Evolutionary conservation across 1,140 invertebrate species (phyloP), one percentile per base, ranked within the genome.

Genomic region (Coptotermes formosanus): DNA sequence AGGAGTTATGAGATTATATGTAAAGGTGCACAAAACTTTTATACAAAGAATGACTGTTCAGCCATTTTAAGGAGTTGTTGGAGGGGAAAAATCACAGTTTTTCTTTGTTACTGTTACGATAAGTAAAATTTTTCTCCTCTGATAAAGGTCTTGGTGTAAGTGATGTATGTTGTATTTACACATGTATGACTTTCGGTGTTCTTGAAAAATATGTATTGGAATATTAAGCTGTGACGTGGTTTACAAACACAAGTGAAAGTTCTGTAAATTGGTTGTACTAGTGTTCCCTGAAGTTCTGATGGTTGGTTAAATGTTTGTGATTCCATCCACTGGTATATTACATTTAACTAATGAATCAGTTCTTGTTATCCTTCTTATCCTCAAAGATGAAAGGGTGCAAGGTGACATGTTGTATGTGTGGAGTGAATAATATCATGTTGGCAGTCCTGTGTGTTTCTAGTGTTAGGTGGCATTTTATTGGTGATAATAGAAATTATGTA

Each of bases 401-500:
- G 64, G 7, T 75, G 64, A 30, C n/a, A 3, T 30, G n/a, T 75
- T 75, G 52, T 75, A 30, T 59, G 55, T 59, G 6, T n/a, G 64
- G 25, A 75, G n/a, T 8, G n/a, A 75, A 75, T 75, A n/a, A n/a
- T 75, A 75, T 30, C 7, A 25, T 75, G 64, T 75, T 30, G n/a
- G n/a, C 25, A 75, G n/a, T 75, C 64, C 25, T 75, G 64, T 75
- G 25, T 75, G 64, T 75, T 75, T 75, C 14, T 75, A 75, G n/a
- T 75, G 64, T 75, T 75, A 75, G 7, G 64, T 75, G 64, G 64
- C 30, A n/a, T 75, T 75, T 75, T 75, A 75, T 75, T 75, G 64
- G 30, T 6, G 16, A 75, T 64, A 64, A 21, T 64, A 64, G 64
- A 75, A 75, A 75, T 75, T 30, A 75, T 75, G 25, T 75, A 75